Evolutionary conservation across 2,797 vertebrate species (phyloP), one percentile per base, ranked within the genome.

Genomic region (Enteromius thamalakanensis): DNA sequence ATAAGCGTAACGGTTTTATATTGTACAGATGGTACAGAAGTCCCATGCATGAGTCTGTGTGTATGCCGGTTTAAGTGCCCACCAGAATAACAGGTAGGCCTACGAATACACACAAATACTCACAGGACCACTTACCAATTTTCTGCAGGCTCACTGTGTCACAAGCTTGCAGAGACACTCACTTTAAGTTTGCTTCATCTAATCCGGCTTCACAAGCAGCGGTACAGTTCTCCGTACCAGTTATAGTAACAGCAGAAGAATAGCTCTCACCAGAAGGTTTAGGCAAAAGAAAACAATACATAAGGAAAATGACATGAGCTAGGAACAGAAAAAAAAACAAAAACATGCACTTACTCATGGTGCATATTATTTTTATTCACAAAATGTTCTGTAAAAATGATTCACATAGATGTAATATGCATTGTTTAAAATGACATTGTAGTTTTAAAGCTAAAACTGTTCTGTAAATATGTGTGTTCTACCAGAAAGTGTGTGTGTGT

Each of bases 161-260:
- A 80, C 53, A 80, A 11, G 55, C 26, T 49, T 62, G 7, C 40
- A 72, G 23, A 62, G 53, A 81, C 58, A 45, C 65, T 58, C n/a
- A 42, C 78, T 23, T 69, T 79, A 21, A 62, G 26, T 72, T 72
- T 81, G 55, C 29, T 72, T 47, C 53, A 49, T 49, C 12, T 72
- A 68, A 72, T 26, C 68, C 12, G 21, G 64, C 55, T 72, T 71
- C 3, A 49, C 55, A 51, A 74, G 65, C 67, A 70, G 67, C 42
- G 5, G 34, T 32, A 80, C 42, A 72, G 40, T 49, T 72, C 55
- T 64, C 68, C 11, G 45, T 19, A 64, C 62, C 42, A 64, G 55
- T 37, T 49, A 62, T 49, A 45, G 32, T 26, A 62, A 49, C 70
- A 64, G 40, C 42, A 81, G 9, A 4, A 64, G 5, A 34, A 71